Conservation (phyloP, 2,113 vertebrate genomes). For the Myrmecophaga tridactyla region DNA sequence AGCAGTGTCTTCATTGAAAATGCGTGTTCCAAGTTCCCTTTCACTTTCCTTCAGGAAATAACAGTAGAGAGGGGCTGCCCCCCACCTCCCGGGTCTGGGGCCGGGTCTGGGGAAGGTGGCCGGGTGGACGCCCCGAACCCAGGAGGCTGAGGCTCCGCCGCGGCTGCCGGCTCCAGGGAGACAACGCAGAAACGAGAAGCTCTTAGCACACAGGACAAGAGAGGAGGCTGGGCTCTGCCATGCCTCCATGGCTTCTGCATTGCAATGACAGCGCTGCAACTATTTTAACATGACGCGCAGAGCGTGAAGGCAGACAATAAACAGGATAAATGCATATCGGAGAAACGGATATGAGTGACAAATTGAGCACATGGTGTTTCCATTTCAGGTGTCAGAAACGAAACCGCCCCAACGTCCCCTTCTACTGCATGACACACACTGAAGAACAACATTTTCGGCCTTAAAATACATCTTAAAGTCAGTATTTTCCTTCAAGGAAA, state of each 20-base stretch:
- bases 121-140: not conserved
- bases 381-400: constrained; percentile 94
- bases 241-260: constrained; percentile 86
- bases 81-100: constrained; percentile 43
- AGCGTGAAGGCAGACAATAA: constrained; percentile 86
- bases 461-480: constrained; percentile 97
- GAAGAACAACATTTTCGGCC: constrained; percentile 96
- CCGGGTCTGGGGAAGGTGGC: not conserved
- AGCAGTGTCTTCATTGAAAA: not conserved
- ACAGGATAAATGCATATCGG: constrained; percentile 89
- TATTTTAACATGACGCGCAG: constrained; percentile 86
- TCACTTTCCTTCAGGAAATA: constrained; percentile 56
- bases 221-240: constrained; percentile 73
- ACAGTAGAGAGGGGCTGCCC: constrained; percentile 55
- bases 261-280: constrained; percentile 85
- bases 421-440: constrained; percentile 95
- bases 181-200: constrained; percentile 79
- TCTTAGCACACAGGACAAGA: constrained; percentile 69
- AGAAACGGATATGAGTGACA: constrained; percentile 90
- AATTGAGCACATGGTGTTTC: constrained; percentile 83
- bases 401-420: constrained; percentile 93
- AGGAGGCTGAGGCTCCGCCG: not conserved
- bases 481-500: constrained; percentile 99
- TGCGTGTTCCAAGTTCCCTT: not conserved
- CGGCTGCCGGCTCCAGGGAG: constrained; percentile 68